Conservation (phyloP, 2,113 vertebrate species). For the Emydocephalus ijimae region DNA sequence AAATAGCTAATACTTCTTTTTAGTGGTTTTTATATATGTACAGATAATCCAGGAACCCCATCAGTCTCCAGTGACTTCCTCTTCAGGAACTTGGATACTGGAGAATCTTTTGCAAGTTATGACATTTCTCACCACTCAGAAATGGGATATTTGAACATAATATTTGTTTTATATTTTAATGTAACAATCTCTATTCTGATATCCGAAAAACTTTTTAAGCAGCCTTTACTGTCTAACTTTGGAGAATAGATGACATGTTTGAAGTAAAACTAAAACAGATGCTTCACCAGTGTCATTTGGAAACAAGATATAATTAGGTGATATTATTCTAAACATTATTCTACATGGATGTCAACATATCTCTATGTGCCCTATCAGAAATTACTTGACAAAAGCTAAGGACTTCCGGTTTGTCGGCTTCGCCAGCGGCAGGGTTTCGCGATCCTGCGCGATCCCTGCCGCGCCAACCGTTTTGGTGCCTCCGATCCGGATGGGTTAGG, state of each 20-base stretch:
- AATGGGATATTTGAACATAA: neutral
- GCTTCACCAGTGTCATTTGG: slow-evolving; percentile 17
- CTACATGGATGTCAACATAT: slow-evolving; percentile 3
- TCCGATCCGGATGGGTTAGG: no score
- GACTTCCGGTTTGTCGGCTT: no score
- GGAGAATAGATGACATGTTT: neutral
- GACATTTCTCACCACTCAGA: neutral
- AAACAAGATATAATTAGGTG: slow-evolving; percentile 6
- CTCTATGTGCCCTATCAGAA: neutral
- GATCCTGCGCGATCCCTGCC: no score
- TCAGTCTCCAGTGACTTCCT: neutral
- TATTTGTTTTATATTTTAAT: slow-evolving; percentile 3
- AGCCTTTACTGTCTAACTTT: neutral
- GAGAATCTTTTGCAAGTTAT: neutral
- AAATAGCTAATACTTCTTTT: neutral
- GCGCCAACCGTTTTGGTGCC: no score
- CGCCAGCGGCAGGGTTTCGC: no score
- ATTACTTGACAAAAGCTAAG: slow-evolving; percentile 10
- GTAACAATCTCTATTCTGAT: neutral
- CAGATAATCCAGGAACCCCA: neutral
- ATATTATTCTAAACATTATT: neutral
- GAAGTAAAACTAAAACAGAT: neutral
- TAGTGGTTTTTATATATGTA: neutral
- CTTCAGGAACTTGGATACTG: neutral
- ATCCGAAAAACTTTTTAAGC: neutral